A percentile compares a stretch with the other conserved stretches of the same genome.
phyloP scores from a whole-genome alignment of 2,888 invertebrate species.

The Ennomos fuscantarius region DNA sequence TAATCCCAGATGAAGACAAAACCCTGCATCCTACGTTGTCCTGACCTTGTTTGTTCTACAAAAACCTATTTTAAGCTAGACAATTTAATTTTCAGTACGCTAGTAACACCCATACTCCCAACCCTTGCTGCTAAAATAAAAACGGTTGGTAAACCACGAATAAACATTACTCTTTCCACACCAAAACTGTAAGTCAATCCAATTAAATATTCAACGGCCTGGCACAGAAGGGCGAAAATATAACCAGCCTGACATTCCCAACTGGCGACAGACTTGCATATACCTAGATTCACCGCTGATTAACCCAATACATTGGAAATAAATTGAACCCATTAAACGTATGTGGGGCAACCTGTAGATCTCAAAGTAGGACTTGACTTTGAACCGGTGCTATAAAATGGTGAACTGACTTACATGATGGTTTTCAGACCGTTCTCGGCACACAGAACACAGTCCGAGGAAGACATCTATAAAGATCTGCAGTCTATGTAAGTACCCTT shows the following conservation, averaged over 20 bases:
- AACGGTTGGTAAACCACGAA: conserved; percentile 6
- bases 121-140: conserved; percentile 6
- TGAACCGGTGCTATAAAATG: background rate
- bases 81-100: too few species aligned
- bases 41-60: too few species aligned
- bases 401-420: conserved; percentile 15
- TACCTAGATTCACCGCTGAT: conserved; percentile 5
- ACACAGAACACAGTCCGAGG: conserved; percentile 91
- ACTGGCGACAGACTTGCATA: conserved; percentile 23
- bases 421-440: conserved; percentile 92
- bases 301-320: conserved; percentile 14
- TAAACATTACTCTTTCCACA: conserved; percentile 3
- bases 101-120: background rate
- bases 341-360: conserved; percentile 8
- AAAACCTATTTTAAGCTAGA: too few species aligned
- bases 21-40: too few species aligned
- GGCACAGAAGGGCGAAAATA: conserved; percentile 16
- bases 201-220: conserved; percentile 19
- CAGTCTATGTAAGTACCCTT: conserved; percentile 89
- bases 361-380: too few species aligned
- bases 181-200: conserved; percentile 7
- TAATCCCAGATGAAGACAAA: too few species aligned
- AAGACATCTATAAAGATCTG: conserved; percentile 93
- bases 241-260: conserved; percentile 13
- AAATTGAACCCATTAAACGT: conserved; percentile 19